Base-by-base conservation (phyloP, 2,113 vertebrate species). In the Amphilophus citrinellus region DNA sequence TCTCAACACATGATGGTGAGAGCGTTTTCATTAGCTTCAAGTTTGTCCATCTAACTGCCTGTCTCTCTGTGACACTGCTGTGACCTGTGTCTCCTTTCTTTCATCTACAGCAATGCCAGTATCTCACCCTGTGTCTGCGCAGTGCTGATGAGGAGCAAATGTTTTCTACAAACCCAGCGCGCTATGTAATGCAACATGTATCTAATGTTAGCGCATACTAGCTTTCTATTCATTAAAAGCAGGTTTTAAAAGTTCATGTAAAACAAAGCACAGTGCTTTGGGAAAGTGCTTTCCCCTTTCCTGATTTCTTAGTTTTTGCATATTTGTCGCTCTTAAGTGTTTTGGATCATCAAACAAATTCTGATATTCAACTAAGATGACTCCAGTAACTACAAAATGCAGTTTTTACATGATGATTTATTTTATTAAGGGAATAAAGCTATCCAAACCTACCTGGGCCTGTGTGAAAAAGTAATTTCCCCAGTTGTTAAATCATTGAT, bases 81-180 rank as follows among this genome's bases (percentile, higher is more conserved):
- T 61, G 61, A 39, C 24, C 71, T 27, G 56, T 53, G 62, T 13
- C 14, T 10, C 44, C 20, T 44, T 6, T 79, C 27, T 76, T 9
- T 15, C 61, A 50, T 66, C 47, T 2, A 80, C 89, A 96, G 96
- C 57, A 92, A 18, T 96, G 96, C 65, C 91, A 96, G 44, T 95
- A 94, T 58, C 95, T 96, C 61, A 87, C 96, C 83, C 71, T 96
- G 61, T 56, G 0, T 68, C 81, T 96, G 59, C 76, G 88, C 84
- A 84, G 61, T 2, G 84, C 86, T 24, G 95, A 96, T n/a, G 59
- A 78, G 62, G 32, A 90, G 7, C 79, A 77, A 1, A 50, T 76
- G 47, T 95, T 96, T 82, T 47, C 65, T 10, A 2, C 8, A 8
- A 2, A 95, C 66, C 94, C 95, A 47, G 1, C 10, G 3, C 6